Base-by-base conservation (phyloP, 1,140 invertebrate genomes). In the Zaprionus nigranus region DNA sequence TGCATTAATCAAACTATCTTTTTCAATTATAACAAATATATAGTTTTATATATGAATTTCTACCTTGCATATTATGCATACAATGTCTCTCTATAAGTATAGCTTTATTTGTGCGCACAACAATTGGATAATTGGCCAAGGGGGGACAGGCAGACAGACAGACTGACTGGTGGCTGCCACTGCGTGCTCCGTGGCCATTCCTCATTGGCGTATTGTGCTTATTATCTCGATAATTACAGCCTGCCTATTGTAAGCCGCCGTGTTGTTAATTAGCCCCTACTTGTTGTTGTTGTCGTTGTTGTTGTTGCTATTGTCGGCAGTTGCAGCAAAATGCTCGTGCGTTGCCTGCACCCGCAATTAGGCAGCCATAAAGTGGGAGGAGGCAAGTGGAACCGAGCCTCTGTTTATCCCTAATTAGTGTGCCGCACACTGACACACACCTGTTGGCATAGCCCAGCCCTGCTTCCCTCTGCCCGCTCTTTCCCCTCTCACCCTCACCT, bases 161-260 rank as follows among this genome's bases (percentile, higher is more conserved):
- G 24, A 5, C 26, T 12, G 11, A n/a, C 59, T 12, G 30, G 30
- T 34, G 28, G 36, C 6, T 46, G 43, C 17, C n/a, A 13, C 65
- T 78, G 82, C 82, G 84, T 84, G 82, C 53, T 72, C 15, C 28
- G 30, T 15, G 79, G 67, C 67, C 75, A 86, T 85, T 79, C 38
- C 60, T 75, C 60, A 75, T 65, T 67, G 49, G 60, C 69, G 65
- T 63, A 67, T 71, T 83, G 56, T 53, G 82, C 77, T 85, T 70
- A 74, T 86, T 85, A 85, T 85, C 82, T 74, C 54, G 63, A 65
- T 78, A 86, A 85, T 85, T 86, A 85, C 77, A 54, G 61, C 43
- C 28, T 49, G 68, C 40, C 66, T 82, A 78, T 72, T 85, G 82
- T 85, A 71, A 78, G 84, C 77, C 70, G 75, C 30, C 75, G 78